Base-by-base conservation (phyloP, 2,113 vertebrate species). In the Peucedramus taeniatus region DNA sequence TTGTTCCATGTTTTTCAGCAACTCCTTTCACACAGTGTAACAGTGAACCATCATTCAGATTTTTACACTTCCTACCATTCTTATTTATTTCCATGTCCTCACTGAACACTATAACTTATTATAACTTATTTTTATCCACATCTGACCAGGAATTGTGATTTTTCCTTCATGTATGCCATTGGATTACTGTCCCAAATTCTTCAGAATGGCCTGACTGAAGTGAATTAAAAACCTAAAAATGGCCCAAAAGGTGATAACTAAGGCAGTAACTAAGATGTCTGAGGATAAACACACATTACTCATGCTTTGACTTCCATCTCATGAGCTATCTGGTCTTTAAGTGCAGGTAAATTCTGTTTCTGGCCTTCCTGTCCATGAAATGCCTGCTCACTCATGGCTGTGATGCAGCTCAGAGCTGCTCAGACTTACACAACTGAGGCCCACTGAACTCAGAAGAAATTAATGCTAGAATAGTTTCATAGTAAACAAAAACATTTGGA, bases 261-360 rank as follows among this genome's bases (percentile, higher is more conserved):
- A 57, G 49, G 15, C 82, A 74, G 31, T 10, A 51, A 37, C 18
- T 22, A 70, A 50, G 49, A 50, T 30, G 13, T 15, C 23, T 22
- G 8, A 50, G 35, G 11, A 70, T 60, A 61, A 90, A 50, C 16
- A 49, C 1, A 0, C 6, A 45, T 22, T 47, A 11, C 4, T 53
- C 0, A 0, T 31, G 50, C 20, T 56, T 50, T 69, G 23, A 44
- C 19, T 74, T 70, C 64, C 60, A 30, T 8, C 10, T 10, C 2
- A 3, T 15, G 78, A 27, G 10, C 19, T 76, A 3, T 10, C 27
- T 69, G 50, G 12, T 37, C 33, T 74, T 33, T 15, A 42, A 72
- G 31, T 15, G 44, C 31, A 54, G 31, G 47, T 50, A 33, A 44
- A 81, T 57, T 63, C 64, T 83, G 39, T 24, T 77, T 83, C 59